Conservation (phyloP, 2,797 vertebrate genomes). For the Sebastes alutus region DNA sequence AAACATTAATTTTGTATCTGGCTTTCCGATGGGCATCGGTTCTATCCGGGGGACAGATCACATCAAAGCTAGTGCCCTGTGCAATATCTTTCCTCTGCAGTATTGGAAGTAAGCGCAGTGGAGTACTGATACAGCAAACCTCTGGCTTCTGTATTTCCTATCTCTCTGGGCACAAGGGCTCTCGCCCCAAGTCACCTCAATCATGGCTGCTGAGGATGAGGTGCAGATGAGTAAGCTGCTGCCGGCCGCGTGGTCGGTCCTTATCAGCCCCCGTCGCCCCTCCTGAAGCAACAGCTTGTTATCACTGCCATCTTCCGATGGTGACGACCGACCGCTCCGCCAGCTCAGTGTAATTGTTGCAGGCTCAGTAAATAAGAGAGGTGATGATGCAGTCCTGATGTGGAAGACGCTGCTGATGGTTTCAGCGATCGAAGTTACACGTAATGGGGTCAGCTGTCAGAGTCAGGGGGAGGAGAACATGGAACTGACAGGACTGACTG, state of each 20-base stretch:
- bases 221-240: constrained; percentile 21
- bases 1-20: not conserved
- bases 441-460: constrained; percentile 3
- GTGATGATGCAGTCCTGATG: constrained; percentile 1
- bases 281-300: constrained; percentile 26
- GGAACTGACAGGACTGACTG: not conserved
- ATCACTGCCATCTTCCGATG: constrained; percentile 34
- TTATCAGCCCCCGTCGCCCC: constrained; percentile 24
- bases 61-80: not conserved
- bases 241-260: not conserved
- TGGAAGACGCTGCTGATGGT: not conserved
- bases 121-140: not conserved
- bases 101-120: not conserved
- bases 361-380: constrained; percentile 25
- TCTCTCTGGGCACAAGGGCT: constrained; percentile 10
- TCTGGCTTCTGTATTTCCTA: constrained; percentile 4
- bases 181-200: constrained; percentile 38
- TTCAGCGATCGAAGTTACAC: not conserved
- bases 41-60: not conserved
- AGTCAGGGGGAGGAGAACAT: not conserved
- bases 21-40: not conserved
- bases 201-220: constrained; percentile 22
- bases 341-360: constrained; percentile 29
- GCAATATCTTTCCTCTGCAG: not conserved
- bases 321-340: not conserved